Percentiles rank a stretch among this genome's conserved stretches.
Conservation (phyloP, 1,140 invertebrate species). For the Camponotus vicinus region DNA sequence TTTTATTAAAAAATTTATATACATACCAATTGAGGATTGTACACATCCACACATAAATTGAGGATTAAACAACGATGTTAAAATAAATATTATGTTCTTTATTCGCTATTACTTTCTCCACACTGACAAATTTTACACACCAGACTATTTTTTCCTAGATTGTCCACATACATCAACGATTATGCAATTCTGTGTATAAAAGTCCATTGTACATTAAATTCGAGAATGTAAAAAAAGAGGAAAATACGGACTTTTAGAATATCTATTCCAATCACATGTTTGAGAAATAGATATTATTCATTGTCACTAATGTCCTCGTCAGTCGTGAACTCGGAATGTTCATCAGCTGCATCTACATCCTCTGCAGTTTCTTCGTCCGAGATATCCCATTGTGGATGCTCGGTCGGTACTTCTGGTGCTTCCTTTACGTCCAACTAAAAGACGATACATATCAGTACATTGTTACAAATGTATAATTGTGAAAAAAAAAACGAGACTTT, state of each 20-base stretch:
- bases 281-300: conserved; percentile 81
- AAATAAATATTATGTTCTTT: conserved; percentile 85
- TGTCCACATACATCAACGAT: conserved; percentile 75
- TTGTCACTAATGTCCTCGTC: conserved; percentile 90
- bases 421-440: conserved; percentile 96
- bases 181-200: conserved; percentile 76
- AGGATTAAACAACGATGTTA: conserved; percentile 84
- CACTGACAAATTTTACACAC: conserved; percentile 74
- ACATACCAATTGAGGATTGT: conserved; percentile 82
- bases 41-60: conserved; percentile 76
- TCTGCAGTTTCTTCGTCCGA: conserved; percentile 97
- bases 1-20: conserved; percentile 85
- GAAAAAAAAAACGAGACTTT: not conserved
- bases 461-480: not conserved
- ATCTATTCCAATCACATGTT: conserved; percentile 56
- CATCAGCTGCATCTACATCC: conserved; percentile 89
- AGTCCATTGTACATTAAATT: conserved; percentile 74
- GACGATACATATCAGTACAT: conserved; percentile 55
- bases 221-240: conserved; percentile 73
- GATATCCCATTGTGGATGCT: conserved; percentile 98
- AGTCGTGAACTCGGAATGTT: conserved; percentile 91
- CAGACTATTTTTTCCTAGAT: conserved; percentile 72
- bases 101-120: conserved; percentile 78
- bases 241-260: conserved; percentile 66
- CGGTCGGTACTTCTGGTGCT: conserved; percentile 94